Evolutionary conservation across 2,888 invertebrate species (phyloP).

Genomic region (Spodoptera exigua): DNA sequence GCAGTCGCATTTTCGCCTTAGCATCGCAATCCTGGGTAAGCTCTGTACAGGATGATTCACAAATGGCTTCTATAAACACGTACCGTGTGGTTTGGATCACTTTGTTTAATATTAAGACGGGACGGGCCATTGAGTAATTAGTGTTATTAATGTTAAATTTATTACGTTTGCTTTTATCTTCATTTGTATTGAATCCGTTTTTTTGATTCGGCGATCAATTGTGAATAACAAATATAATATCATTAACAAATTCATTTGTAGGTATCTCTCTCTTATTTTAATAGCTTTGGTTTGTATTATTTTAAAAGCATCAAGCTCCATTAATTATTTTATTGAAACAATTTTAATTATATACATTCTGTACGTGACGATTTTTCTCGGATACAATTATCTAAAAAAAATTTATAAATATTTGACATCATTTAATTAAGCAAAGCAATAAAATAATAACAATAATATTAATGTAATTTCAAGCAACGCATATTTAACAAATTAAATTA

Average conservation of each 20-base stretch:
- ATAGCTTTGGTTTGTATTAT: no score
- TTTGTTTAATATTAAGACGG: constrained; percentile 27
- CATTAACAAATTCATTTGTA: no score
- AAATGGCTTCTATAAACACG: constrained; percentile 13
- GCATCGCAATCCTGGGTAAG: neutral
- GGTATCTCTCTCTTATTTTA: neutral
- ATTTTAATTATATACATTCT: neutral
- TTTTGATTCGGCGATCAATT: no score
- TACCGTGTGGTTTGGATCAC: constrained; percentile 45
- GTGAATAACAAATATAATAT: no score
- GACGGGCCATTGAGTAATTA: constrained; percentile 25
- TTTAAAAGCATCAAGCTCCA: no score
- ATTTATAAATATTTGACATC: no score
- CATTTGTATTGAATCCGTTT: no score
- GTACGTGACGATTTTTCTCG: no score
- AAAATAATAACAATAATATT: neutral
- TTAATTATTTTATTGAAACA: no score
- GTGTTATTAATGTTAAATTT: constrained; percentile 12
- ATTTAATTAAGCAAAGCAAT: constrained; percentile 4
- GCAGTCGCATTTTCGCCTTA: no score
- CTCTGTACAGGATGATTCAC: constrained; percentile 40
- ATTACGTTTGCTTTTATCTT: constrained; percentile 5
- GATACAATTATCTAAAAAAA: no score
- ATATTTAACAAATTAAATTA: neutral
- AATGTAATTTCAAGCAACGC: neutral